These are phyloP conservation scores for Heliconius charithonia DNA, from an alignment of 2,888 invertebrate genomes.

Conservation along the genomic window DNA sequence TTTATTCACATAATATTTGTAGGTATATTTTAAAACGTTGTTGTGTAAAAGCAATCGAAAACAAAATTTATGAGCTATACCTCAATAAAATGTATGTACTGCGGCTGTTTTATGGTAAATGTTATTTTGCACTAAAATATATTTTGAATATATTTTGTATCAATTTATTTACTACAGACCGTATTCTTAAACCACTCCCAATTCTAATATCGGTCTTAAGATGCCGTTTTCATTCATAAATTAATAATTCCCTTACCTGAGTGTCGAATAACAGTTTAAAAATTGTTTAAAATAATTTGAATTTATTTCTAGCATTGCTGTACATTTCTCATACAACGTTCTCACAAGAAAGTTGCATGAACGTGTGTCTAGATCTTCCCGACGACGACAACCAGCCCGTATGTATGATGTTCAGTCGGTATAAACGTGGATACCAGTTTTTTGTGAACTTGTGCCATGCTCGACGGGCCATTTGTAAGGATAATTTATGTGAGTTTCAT, in stretches of 20 bases:
- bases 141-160: background rate
- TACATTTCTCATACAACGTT: background rate
- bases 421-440: conserved; percentile 70
- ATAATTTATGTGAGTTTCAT: conserved; percentile 55
- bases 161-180: background rate
- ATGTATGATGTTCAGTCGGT: conserved; percentile 76
- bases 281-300: background rate
- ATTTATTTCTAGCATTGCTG: background rate
- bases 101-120: background rate
- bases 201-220: background rate
- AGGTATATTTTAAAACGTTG: conserved; percentile 1
- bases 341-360: conserved; percentile 51
- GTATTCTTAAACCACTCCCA: no score
- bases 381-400: conserved; percentile 63
- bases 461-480: conserved; percentile 66
- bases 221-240: background rate
- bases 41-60: conserved; percentile 1
- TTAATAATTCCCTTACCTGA: no score
- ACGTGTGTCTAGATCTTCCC: conserved; percentile 66
- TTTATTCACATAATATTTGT: background rate
- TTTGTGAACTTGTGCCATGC: conserved; percentile 75
- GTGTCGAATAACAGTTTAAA: no score
- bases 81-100: conserved; percentile 13
- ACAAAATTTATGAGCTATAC: conserved; percentile 4
- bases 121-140: background rate